Conservation (phyloP, 92 coral and sea anemone species). For the Epizoanthus fatuus region DNA sequence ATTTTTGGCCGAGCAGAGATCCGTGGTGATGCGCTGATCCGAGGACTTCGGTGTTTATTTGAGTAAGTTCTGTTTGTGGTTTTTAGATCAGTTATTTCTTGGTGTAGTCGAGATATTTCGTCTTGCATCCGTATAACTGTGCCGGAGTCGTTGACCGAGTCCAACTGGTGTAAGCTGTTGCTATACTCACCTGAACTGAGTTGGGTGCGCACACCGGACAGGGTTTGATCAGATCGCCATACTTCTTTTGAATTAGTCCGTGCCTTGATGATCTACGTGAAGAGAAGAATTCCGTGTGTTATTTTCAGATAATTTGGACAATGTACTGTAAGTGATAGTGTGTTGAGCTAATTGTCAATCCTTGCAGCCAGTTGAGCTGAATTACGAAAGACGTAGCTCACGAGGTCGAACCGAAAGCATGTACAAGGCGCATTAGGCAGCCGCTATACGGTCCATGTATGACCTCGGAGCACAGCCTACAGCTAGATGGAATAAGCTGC, state of each 20-base stretch:
- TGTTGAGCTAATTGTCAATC: too few species aligned
- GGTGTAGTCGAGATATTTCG: constrained; percentile 59
- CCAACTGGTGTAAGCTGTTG: constrained; percentile 23
- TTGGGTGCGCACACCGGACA: constrained; percentile 47
- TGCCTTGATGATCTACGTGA: constrained; percentile 57
- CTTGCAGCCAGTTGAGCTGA: too few species aligned
- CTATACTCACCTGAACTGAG: constrained; percentile 27
- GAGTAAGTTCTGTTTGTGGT: constrained; percentile 21
- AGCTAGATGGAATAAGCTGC: too few species aligned
- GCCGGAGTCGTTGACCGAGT: constrained; percentile 41
- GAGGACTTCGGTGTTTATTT: constrained; percentile 20
- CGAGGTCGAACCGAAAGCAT: too few species aligned
- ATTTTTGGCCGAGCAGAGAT: constrained; percentile 52
- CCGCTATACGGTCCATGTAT: too few species aligned
- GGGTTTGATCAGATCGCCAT: constrained; percentile 51
- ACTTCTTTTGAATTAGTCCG: constrained; percentile 57
- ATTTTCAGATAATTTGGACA: background rate
- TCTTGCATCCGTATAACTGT: constrained; percentile 54
- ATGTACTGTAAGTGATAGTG: background rate
- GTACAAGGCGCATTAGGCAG: too few species aligned
- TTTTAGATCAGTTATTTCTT: constrained; percentile 63
- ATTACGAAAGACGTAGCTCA: too few species aligned
- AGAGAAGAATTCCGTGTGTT: background rate
- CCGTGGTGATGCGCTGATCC: constrained; percentile 13
- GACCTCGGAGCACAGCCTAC: too few species aligned